Percentiles rank a stretch among this genome's conserved stretches.
Evolutionary conservation across 2,888 invertebrate genomes (phyloP).

Genomic region (Agrilus mali): DNA sequence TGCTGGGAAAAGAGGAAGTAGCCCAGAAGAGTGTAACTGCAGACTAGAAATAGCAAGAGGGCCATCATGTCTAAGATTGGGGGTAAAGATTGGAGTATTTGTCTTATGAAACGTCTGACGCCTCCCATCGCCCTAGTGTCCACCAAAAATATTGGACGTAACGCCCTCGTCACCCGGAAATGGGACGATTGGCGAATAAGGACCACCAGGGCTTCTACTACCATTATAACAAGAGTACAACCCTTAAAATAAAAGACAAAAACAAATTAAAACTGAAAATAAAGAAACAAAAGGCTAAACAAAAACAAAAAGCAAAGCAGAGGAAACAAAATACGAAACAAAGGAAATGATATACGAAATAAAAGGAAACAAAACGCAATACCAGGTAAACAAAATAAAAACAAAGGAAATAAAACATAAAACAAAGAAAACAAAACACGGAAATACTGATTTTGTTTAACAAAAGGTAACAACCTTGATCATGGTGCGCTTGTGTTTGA

Average conservation of each 20-base stretch:
- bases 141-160: slow-evolving; percentile 78
- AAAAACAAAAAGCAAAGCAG: slow-evolving; percentile 1
- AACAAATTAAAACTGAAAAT: neutral
- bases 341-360: neutral
- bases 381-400: too few relatives aligned
- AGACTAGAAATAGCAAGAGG: slow-evolving; percentile 71
- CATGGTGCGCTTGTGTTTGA: slow-evolving; percentile 74
- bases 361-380: neutral
- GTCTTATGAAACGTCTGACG: slow-evolving; percentile 59
- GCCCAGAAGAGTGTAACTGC: slow-evolving; percentile 70
- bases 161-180: slow-evolving; percentile 74
- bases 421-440: neutral
- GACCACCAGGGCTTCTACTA: slow-evolving; percentile 68
- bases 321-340: neutral
- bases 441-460: too few relatives aligned
- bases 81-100: slow-evolving; percentile 73
- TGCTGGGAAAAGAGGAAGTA: slow-evolving; percentile 70
- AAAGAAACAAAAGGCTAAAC: neutral
- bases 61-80: slow-evolving; percentile 82
- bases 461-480: too few relatives aligned
- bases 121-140: slow-evolving; percentile 77
- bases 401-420: neutral
- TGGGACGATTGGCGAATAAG: slow-evolving; percentile 71
- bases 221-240: slow-evolving; percentile 64
- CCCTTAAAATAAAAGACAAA: slow-evolving; percentile 41